Conservation (phyloP, 2,113 vertebrate genomes). For the Oryzias celebensis region DNA sequence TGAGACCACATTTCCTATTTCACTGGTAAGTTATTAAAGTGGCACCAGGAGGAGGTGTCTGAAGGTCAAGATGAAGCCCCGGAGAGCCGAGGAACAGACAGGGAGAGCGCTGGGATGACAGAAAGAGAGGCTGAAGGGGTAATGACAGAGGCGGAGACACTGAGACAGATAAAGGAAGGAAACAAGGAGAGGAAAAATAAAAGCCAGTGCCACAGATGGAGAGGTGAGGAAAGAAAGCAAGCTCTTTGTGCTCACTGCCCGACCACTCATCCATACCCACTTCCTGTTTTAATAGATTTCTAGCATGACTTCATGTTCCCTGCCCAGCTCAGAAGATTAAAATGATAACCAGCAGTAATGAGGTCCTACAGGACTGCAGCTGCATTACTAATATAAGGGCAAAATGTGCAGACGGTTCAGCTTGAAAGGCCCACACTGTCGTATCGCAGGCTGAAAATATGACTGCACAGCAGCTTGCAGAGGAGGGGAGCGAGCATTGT, state of each 20-base stretch:
- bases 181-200: slow-evolving; percentile 16
- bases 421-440: slow-evolving; percentile 26
- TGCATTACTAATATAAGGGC: slow-evolving; percentile 66
- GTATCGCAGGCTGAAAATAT: slow-evolving; percentile 7
- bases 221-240: slow-evolving; percentile 11
- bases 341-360: slow-evolving; percentile 71
- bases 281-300: slow-evolving; percentile 63
- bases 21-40: slow-evolving; percentile 64
- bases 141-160: slow-evolving; percentile 28
- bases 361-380: slow-evolving; percentile 65
- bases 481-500: background rate
- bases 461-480: slow-evolving; percentile 21
- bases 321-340: slow-evolving; percentile 59
- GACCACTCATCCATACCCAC: slow-evolving; percentile 57
- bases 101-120: slow-evolving; percentile 32
- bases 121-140: slow-evolving; percentile 37
- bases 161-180: slow-evolving; percentile 1
- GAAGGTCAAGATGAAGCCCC: slow-evolving; percentile 70
- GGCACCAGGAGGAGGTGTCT: slow-evolving; percentile 62
- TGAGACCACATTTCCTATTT: slow-evolving; percentile 66
- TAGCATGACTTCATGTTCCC: slow-evolving; percentile 41
- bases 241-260: slow-evolving; percentile 37
- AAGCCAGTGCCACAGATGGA: background rate
- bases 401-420: slow-evolving; percentile 38
- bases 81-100: slow-evolving; percentile 29